A percentile compares a stretch with the other conserved stretches of the same genome.
phyloP scores from a whole-genome alignment of 2,888 invertebrate species.

The Erynnis tages region DNA sequence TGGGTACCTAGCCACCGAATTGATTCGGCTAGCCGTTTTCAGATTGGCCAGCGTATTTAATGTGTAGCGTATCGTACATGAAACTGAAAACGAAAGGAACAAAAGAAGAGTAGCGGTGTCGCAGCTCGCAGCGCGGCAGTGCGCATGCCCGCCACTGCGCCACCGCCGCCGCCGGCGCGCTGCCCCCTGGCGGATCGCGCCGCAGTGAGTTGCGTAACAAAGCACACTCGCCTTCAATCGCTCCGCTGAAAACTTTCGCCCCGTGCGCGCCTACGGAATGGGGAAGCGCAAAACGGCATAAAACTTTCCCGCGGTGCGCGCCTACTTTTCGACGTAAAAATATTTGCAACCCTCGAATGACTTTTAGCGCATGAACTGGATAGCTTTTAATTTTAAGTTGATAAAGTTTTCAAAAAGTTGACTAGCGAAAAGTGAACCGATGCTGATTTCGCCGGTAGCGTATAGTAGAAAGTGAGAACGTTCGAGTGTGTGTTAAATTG shows the following conservation, averaged over 20 bases:
- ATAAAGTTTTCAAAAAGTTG: conserved; percentile 59
- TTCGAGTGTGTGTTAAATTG: conserved; percentile 69
- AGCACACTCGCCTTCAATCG: conserved; percentile 73
- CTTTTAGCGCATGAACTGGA: conserved; percentile 32
- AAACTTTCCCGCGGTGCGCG: conserved; percentile 72
- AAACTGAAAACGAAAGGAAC: conserved; percentile 33
- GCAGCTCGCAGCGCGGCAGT: conserved; percentile 43
- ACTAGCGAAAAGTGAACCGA: conserved; percentile 58
- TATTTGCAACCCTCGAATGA: conserved; percentile 20
- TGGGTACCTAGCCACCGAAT: conserved; percentile 8
- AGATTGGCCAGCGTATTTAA: conserved; percentile 23
- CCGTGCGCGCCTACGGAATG: conserved; percentile 64
- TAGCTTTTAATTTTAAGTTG: conserved; percentile 55
- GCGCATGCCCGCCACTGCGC: conserved; percentile 81
- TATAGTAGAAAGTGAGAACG: conserved; percentile 59
- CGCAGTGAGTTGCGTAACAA: conserved; percentile 80
- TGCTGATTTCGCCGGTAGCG: conserved; percentile 61
- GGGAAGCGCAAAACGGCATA: conserved; percentile 63
- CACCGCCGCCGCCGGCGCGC: conserved; percentile 70
- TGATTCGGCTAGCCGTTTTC: conserved; percentile 9
- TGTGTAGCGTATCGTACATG: conserved; percentile 28
- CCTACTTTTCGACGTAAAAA: conserved; percentile 38
- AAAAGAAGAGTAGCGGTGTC: conserved; percentile 32
- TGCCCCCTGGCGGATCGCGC: conserved; percentile 76
- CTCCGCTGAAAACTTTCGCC: conserved; percentile 72